Evolutionary conservation across 2,888 invertebrate genomes (phyloP).

Genomic region (Diaprepes abbreviatus): DNA sequence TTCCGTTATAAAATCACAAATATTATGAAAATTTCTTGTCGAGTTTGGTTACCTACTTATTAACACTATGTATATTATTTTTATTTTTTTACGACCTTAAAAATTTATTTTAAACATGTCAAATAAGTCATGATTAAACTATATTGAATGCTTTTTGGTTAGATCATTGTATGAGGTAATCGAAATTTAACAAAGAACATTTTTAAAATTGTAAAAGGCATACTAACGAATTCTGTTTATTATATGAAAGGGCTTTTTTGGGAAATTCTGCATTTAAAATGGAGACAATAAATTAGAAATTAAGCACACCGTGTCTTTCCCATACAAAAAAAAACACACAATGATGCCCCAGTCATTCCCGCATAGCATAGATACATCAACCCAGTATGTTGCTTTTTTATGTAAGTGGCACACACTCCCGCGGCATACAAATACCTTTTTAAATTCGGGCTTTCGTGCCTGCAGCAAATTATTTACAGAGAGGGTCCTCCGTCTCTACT

Average conservation of each 20-base stretch:
- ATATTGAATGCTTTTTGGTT: too few relatives aligned
- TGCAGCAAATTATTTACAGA: conserved; percentile 46
- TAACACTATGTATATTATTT: too few relatives aligned
- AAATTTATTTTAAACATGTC: too few relatives aligned
- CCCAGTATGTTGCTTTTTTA: conserved; percentile 42
- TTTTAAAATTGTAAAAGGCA: neutral
- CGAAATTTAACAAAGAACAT: too few relatives aligned
- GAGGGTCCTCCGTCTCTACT: conserved; percentile 13
- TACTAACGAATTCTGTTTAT: neutral
- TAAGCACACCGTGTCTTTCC: conserved; percentile 37
- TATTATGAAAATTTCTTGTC: too few relatives aligned
- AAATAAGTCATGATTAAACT: too few relatives aligned
- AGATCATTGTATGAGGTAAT: too few relatives aligned
- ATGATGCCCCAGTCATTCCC: conserved; percentile 38
- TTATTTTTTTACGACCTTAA: too few relatives aligned
- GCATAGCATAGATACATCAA: conserved; percentile 35
- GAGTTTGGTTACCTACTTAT: too few relatives aligned
- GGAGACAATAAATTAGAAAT: conserved; percentile 45
- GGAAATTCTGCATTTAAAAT: conserved; percentile 14
- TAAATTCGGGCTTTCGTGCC: conserved; percentile 43
- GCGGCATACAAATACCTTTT: conserved; percentile 48
- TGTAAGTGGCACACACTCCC: conserved; percentile 45
- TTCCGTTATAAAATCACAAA: too few relatives aligned
- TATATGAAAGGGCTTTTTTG: neutral
- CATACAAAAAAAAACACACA: conserved; percentile 37